Evolutionary conservation across 2,113 vertebrate genomes (phyloP).

Genomic region (Hippocampus guttulatus): DNA sequence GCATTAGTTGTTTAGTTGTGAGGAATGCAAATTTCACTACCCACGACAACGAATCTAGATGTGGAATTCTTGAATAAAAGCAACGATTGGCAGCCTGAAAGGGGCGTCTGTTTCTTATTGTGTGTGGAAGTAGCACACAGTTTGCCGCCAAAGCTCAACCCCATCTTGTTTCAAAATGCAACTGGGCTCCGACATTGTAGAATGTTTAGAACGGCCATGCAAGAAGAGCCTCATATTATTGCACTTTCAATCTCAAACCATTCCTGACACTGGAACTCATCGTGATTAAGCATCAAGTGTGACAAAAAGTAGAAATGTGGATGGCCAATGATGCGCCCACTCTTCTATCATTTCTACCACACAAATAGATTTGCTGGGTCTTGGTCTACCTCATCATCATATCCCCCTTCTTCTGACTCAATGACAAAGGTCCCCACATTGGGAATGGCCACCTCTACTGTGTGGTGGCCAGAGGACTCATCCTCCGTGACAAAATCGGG

Average conservation of each 20-base stretch:
- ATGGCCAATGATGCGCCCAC: constrained; percentile 19
- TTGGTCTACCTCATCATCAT: constrained; percentile 94
- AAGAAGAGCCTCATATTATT: constrained; percentile 17
- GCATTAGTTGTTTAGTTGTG: background rate
- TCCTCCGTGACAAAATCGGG: constrained; percentile 77
- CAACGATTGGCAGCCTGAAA: background rate
- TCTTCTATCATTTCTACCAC: constrained; percentile 18
- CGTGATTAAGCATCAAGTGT: background rate
- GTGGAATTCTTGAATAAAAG: background rate
- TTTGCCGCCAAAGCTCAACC: constrained; percentile 20
- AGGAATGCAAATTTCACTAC: background rate
- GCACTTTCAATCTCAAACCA: constrained; percentile 21
- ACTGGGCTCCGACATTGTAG: constrained; percentile 40
- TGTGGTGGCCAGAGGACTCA: constrained; percentile 79
- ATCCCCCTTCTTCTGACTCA: constrained; percentile 92
- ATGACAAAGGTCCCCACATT: constrained; percentile 91
- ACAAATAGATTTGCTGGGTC: constrained; percentile 21
- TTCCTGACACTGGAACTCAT: background rate
- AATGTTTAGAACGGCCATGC: constrained; percentile 15
- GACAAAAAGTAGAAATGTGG: constrained; percentile 10
- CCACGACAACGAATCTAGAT: background rate
- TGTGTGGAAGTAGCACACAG: background rate
- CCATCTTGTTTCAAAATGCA: constrained; percentile 30
- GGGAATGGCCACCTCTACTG: constrained; percentile 91
- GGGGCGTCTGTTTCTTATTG: background rate